Base-by-base conservation (phyloP, 2,888 invertebrate genomes). In the Rotaria macrura region DNA sequence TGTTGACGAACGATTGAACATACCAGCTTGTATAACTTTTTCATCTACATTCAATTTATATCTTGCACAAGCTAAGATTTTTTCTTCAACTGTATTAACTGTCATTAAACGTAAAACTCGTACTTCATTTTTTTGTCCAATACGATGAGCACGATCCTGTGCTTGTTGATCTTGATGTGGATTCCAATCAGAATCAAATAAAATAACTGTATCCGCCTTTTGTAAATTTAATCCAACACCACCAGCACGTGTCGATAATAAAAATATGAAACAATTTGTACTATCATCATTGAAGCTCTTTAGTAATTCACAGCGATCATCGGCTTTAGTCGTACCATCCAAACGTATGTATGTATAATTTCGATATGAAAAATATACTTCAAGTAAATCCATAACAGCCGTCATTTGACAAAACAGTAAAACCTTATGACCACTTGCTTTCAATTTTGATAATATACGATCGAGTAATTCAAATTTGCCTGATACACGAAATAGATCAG, bases 391-490 rank as follows among this genome's bases (percentile, higher is more conserved):
- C 97, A 99, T 98, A 88, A 97, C 94, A 89, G 96, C 95, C 0
- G 99, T 99, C 99, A 99, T 99, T 92, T 99, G 99, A 94, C 97
- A 99, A 93, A 99, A 99, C 87, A 99, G 94, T 87, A 99, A 92
- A n/a, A 98, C 96, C 87, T 97, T 93, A 92, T 99, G 99, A 87
- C 94, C 94, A 0, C 95, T 95, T 17, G 93, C 93, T 90, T 96
- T 96, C 88, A 99, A 92, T 91, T 99, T 99, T 0, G 99, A 98
- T 89, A 99, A 92, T 89, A 99, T 97, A 57, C 98, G 93, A 92
- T 99, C 99, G 85, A 99, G 91, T 84, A 99, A 92, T 91, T 99
- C 99, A 91, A 99, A 97, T 92, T 99, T 99, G 55, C 99, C 99
- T 4, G 97, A 95, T 0, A 95, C 94, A 86, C 99, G 93, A 92